Conservation (phyloP, 2,113 vertebrate species). For the Rhinoptilus africanus region DNA sequence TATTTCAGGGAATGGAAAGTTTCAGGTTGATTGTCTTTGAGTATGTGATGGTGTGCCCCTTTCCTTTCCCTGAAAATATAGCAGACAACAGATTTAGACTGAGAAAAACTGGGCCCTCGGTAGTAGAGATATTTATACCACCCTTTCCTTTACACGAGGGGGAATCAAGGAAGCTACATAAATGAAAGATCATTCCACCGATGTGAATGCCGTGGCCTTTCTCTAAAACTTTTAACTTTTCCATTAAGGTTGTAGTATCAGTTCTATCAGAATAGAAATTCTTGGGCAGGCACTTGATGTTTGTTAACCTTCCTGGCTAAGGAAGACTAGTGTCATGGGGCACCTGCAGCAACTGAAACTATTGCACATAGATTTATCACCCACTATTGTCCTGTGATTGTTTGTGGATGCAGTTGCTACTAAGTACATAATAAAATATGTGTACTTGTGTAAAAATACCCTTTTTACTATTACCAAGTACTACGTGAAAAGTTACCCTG, state of each 20-base stretch:
- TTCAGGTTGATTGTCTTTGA: background rate
- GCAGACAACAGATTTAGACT: background rate
- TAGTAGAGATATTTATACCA: background rate
- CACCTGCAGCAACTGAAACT: background rate
- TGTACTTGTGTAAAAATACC: background rate
- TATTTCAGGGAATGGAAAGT: background rate
- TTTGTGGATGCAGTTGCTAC: background rate
- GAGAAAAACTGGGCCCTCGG: background rate
- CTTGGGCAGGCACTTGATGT: background rate
- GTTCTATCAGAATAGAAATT: background rate
- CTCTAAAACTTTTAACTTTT: background rate
- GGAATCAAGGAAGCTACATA: background rate
- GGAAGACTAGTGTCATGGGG: background rate
- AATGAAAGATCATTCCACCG: background rate
- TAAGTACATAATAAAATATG: background rate
- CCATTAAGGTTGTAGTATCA: background rate
- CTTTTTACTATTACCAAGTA: background rate
- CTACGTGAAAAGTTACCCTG: background rate
- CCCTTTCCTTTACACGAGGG: background rate
- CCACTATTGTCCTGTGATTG: background rate
- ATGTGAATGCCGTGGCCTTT: background rate
- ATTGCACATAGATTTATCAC: accelerated
- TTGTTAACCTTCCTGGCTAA: background rate
- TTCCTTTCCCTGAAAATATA: background rate
- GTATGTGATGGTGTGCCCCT: background rate